Base-by-base conservation (phyloP, 2,888 invertebrate genomes). In the Petrolisthes manimaculis region DNA sequence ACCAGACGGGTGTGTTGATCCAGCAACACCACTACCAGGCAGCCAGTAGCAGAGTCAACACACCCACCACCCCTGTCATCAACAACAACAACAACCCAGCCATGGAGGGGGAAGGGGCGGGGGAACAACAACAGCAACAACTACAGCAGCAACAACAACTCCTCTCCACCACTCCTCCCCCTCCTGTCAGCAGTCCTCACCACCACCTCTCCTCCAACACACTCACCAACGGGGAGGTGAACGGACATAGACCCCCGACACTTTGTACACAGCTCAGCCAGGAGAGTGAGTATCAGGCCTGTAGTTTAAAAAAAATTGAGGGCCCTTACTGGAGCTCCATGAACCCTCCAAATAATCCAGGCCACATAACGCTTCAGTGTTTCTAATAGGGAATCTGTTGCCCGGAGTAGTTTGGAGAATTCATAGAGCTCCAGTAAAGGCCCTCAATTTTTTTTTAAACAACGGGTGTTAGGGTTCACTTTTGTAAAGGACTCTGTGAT, bases 11-110 rank as follows among this genome's bases (percentile, higher is more conserved):
- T 5, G 97, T 97, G 24, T 93, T 97, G 78, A 97, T 98, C 92
- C 97, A 98, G 92, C 97, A 97, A 92, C 97, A 98, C 94, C 97
- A 97, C 93, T 97, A 97, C 93, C 97, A 97, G 93, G 77, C 83
- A 1, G 79, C 86, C 67, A 82, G 54, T 24, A 55, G 82, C 55
- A 69, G 82, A 37, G 82, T 55, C 0, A 6, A 37, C 37, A 37
- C 61, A n/a, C 21, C 14, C 12, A 4, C 71, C 54, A 55, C 81
- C 5, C 37, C 86, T 53, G 69, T 55, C 21, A 0, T 67, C 18
- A 75, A n/a, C 55, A 54, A 21, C 21, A 0, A 51, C 18, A 75
- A n/a, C 55, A 54, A 21, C 5, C 12, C 56, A n/a, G 75, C 71
- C 18, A 75, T 5, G 3, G 37, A 51, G 5, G 61, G 54, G 6